Evolutionary conservation across 2,113 vertebrate genomes (phyloP).

Genomic region (Uropsilus gracilis): DNA sequence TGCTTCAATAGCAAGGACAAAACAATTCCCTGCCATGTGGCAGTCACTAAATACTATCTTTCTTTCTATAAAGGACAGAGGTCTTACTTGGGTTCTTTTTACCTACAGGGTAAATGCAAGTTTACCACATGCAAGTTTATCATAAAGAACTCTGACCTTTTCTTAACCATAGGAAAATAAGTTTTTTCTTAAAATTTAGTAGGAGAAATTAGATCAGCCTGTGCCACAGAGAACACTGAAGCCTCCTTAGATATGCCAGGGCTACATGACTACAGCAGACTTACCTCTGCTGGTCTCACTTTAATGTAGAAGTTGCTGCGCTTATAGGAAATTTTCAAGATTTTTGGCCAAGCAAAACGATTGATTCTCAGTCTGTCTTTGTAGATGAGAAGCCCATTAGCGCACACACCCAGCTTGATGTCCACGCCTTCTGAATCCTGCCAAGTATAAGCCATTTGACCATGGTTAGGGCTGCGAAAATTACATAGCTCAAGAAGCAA

Average conservation of each 20-base stretch:
- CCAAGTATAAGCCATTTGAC: slow-evolving; percentile 32
- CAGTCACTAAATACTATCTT: not conserved
- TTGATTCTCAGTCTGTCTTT: slow-evolving; percentile 98
- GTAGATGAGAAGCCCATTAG: slow-evolving; percentile 97
- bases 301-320: slow-evolving; percentile 99
- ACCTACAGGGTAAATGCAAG: not conserved
- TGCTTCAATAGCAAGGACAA: not conserved
- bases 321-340: slow-evolving; percentile 99
- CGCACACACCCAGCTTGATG: slow-evolving; percentile 98
- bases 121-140: not conserved
- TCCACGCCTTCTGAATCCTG: slow-evolving; percentile 99
- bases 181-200: slow-evolving; percentile 3
- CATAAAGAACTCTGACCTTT: not conserved
- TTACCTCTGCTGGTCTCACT: slow-evolving; percentile 97
- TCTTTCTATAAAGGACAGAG: not conserved
- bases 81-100: not conserved
- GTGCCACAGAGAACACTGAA: not conserved
- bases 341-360: slow-evolving; percentile 99
- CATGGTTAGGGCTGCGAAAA: not conserved
- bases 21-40: not conserved
- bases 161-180: not conserved
- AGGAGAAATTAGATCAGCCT: not conserved
- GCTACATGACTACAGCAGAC: not conserved
- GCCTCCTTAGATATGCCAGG: not conserved
- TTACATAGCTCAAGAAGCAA: not conserved